Evolutionary conservation across 2,113 vertebrate species (phyloP).

Genomic region (Brachypodius melanocephalos): DNA sequence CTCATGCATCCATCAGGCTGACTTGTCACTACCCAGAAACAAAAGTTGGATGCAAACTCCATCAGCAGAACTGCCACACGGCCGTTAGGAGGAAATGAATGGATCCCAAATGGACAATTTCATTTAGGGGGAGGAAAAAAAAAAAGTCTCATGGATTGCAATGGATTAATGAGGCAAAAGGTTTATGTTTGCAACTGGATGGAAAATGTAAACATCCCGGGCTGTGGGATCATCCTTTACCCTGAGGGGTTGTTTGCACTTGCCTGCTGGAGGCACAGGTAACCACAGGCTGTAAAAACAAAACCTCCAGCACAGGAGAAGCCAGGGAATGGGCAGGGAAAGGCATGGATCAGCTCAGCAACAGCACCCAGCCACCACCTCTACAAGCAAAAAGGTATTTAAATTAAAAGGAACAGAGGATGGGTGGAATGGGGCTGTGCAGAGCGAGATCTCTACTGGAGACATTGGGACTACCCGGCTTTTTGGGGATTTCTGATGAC

Average conservation of each 20-base stretch:
- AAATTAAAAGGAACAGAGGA: not conserved
- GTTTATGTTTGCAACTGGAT: conserved; percentile 71
- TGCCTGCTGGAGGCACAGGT: not conserved
- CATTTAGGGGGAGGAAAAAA: conserved; percentile 39
- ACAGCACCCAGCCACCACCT: accelerated
- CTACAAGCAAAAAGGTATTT: accelerated
- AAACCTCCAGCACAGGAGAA: not conserved
- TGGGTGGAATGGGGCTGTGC: too few species aligned
- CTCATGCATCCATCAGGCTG: conserved; percentile 66
- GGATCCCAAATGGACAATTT: conserved; percentile 78
- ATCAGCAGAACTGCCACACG: conserved; percentile 69
- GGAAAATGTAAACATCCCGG: conserved; percentile 64
- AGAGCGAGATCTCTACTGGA: accelerated
- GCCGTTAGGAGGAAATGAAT: conserved; percentile 78
- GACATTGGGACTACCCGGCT: accelerated
- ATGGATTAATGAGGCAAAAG: conserved; percentile 80
- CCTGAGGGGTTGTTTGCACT: conserved; percentile 41
- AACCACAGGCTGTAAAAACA: conserved; percentile 22
- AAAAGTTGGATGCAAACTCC: conserved; percentile 73
- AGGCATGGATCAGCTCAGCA: not conserved
- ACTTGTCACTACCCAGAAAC: conserved; percentile 69
- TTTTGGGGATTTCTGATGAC: not conserved
- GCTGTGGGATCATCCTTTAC: conserved; percentile 67
- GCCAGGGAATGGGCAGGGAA: not conserved
- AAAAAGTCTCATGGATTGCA: conserved; percentile 20